Evolutionary conservation across 2,888 invertebrate genomes (phyloP).

Genomic region (Portevinia maculata): DNA sequence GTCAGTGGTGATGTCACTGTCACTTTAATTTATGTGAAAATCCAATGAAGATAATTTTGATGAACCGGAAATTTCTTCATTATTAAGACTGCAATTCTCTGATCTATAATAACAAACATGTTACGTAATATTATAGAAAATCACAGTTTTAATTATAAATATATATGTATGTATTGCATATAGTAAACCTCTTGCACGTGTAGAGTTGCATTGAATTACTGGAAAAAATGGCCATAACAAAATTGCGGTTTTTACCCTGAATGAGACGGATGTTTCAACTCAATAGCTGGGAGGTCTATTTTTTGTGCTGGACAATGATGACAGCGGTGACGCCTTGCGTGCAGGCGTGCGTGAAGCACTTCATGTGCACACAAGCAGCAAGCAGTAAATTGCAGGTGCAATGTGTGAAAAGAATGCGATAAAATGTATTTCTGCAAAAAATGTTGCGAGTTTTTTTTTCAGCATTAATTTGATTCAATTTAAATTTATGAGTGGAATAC

Average conservation of each 20-base stretch:
- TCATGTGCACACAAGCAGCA: conserved; percentile 9
- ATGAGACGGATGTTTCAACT: conserved; percentile 61
- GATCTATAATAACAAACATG: too few relatives aligned
- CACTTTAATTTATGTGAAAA: not conserved
- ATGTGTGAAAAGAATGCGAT: conserved; percentile 53
- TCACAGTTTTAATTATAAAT: conserved; percentile 15
- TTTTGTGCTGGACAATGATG: conserved; percentile 6
- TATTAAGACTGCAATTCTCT: conserved; percentile 16
- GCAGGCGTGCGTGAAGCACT: conserved; percentile 2
- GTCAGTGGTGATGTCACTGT: conserved; percentile 9
- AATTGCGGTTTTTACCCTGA: conserved; percentile 59
- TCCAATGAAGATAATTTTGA: not conserved
- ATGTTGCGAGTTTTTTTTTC: conserved; percentile 13
- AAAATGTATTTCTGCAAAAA: conserved; percentile 35
- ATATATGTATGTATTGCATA: too few relatives aligned
- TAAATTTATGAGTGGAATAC: conserved; percentile 52
- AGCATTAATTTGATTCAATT: conserved; percentile 33
- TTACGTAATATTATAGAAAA: too few relatives aligned
- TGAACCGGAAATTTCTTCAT: conserved; percentile 59
- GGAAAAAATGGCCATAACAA: conserved; percentile 31
- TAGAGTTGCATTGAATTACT: conserved; percentile 24
- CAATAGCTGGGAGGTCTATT: conserved; percentile 58
- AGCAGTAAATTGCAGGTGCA: conserved; percentile 41
- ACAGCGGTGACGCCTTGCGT: conserved; percentile 26
- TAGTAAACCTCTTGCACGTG: conserved; percentile 13